Evolutionary conservation across 2,888 invertebrate species (phyloP), one percentile per base, ranked within the genome.

Genomic region (Stramonita haemastoma): DNA sequence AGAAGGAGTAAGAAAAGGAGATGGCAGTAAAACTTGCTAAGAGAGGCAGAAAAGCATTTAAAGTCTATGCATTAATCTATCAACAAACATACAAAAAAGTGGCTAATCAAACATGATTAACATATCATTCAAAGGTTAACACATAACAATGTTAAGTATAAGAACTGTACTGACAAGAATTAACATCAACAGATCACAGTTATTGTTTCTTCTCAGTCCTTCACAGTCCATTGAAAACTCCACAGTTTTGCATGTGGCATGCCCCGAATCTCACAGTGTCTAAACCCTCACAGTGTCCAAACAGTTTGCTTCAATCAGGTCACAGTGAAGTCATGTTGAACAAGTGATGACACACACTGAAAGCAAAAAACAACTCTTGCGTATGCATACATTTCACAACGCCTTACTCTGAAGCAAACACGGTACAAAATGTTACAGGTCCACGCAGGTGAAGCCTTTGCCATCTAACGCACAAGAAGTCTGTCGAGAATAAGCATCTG

Each of bases 101-200:
- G 8, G 46, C 32, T 79, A 79, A 32, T 15, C 29, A 79, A 73
- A 79, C 26, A 8, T 26, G 26, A 83, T 22, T 26, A 36, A 46
- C 46, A 83, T 56, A 83, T 26, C 46, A 13, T 46, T 6, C 83
- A 46, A 83, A 15, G n/a, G 26, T 46, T 15, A 83, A 32, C 36
- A 46, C 46, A 26, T 13, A 83, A 57, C 57, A 29, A n/a, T 56
- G 29, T 19, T 13, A 29, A 56, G 85, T 57, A 57, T 29, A 36
- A 29, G 19, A 57, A 34, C 19, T 22, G 19, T 26, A 83, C 83
- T 83, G 46, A 83, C 83, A 85, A 29, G 29, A 56, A 57, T 29
- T 57, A 85, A 56, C 56, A 56, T 57, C 57, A 85, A 56, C 85
- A 56, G 85, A 85, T 85, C 85, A 85, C 85, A 85, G 85, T 57